phyloP scores from a whole-genome alignment of 2,888 invertebrate species.

The Odiellus spinosus region DNA sequence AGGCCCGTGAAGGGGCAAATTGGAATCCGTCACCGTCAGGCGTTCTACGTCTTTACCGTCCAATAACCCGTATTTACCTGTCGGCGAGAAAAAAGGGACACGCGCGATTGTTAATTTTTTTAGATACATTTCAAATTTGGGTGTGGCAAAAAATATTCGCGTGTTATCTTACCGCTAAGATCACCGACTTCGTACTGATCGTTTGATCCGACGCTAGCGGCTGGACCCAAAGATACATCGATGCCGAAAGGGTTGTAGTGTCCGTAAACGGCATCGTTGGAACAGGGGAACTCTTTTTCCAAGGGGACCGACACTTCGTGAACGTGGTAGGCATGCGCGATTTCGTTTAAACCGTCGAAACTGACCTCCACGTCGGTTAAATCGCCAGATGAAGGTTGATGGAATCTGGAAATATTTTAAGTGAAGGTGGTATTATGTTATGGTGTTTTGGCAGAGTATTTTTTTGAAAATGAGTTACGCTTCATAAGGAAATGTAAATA shows the following conservation, averaged over 20 bases:
- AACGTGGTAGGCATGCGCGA: conserved; percentile 54
- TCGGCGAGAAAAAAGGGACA: no score
- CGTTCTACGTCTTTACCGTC: conserved; percentile 41
- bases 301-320: conserved; percentile 39
- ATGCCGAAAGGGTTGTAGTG: conserved; percentile 71
- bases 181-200: conserved; percentile 62
- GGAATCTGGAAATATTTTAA: conserved; percentile 48
- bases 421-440: background rate
- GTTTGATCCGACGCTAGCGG: conserved; percentile 42
- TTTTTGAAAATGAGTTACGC: no score
- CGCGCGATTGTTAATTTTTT: no score
- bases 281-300: conserved; percentile 53
- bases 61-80: conserved; percentile 56
- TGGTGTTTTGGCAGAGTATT: no score
- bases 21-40: conserved; percentile 50
- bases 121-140: no score
- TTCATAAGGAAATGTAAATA: no score
- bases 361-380: conserved; percentile 58
- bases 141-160: no score
- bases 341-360: conserved; percentile 50
- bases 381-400: conserved; percentile 73
- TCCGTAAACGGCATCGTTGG: conserved; percentile 60
- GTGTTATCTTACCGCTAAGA: conserved; percentile 23
- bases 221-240: conserved; percentile 34
- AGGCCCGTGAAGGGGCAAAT: conserved; percentile 61